Percentiles rank a stretch among this genome's conserved stretches.
Conservation (phyloP, 2,797 vertebrate species). For the Muscicapa comitata region DNA sequence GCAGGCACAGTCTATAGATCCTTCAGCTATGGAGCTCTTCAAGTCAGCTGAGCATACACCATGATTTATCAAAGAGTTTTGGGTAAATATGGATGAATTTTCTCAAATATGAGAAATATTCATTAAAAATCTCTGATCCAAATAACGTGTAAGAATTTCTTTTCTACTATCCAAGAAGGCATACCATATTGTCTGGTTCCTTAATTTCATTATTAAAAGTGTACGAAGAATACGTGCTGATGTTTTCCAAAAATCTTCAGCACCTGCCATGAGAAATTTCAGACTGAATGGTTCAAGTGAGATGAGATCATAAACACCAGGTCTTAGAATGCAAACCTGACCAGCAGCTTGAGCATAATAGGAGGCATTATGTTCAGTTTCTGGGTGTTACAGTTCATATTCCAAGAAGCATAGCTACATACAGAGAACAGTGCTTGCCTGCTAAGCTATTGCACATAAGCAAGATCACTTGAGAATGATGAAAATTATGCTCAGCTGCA, state of each 20-base stretch:
- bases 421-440: background rate
- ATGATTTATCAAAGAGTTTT: background rate
- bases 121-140: background rate
- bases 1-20: background rate
- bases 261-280: background rate
- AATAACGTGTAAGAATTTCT: background rate
- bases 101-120: background rate
- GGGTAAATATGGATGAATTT: background rate
- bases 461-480: background rate
- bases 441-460: background rate
- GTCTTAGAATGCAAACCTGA: background rate
- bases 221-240: background rate
- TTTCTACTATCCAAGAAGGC: background rate
- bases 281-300: background rate
- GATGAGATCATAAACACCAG: background rate
- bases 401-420: background rate
- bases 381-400: background rate
- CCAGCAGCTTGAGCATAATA: background rate
- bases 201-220: background rate
- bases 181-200: background rate
- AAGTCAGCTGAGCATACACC: background rate
- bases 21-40: background rate
- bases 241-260: background rate
- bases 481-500: background rate
- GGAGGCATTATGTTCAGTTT: background rate